Conservation (phyloP, 2,113 vertebrate species). For the Lagopus leucura region DNA sequence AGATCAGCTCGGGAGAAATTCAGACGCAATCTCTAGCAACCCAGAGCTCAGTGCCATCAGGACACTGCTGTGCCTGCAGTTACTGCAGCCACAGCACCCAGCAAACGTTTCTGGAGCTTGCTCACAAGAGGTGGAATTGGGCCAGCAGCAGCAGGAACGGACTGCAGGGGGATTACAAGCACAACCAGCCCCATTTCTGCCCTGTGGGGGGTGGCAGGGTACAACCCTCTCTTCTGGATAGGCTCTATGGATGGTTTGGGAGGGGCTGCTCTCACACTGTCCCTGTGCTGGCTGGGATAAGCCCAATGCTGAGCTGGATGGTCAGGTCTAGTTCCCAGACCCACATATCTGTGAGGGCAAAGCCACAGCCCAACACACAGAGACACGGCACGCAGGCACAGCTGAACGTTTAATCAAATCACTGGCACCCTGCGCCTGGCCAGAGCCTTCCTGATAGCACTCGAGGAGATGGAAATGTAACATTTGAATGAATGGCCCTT, state of each 20-base stretch:
- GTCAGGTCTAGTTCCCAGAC: not conserved
- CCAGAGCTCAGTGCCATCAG: not conserved
- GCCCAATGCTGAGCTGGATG: accelerated
- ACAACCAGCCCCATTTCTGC: not conserved
- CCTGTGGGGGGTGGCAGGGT: accelerated
- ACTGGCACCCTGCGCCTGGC: accelerated
- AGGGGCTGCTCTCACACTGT: not conserved
- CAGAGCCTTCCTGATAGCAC: not conserved
- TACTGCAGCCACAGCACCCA: not conserved
- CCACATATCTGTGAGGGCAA: not conserved
- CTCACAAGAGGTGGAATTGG: not conserved
- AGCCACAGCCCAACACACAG: not conserved
- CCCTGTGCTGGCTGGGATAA: not conserved
- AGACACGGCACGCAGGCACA: accelerated
- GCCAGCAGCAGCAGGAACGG: not conserved
- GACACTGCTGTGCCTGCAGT: not conserved
- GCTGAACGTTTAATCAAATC: not conserved
- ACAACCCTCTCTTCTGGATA: not conserved
- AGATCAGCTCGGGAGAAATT: not conserved
- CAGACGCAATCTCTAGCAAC: not conserved
- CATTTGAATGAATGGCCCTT: slow-evolving; percentile 46
- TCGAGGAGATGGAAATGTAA: slow-evolving; percentile 2
- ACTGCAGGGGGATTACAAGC: too few species aligned
- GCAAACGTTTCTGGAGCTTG: not conserved
- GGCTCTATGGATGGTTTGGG: not conserved